Evolutionary conservation across 2,888 invertebrate species (phyloP).

Genomic region (Suillia variegata): DNA sequence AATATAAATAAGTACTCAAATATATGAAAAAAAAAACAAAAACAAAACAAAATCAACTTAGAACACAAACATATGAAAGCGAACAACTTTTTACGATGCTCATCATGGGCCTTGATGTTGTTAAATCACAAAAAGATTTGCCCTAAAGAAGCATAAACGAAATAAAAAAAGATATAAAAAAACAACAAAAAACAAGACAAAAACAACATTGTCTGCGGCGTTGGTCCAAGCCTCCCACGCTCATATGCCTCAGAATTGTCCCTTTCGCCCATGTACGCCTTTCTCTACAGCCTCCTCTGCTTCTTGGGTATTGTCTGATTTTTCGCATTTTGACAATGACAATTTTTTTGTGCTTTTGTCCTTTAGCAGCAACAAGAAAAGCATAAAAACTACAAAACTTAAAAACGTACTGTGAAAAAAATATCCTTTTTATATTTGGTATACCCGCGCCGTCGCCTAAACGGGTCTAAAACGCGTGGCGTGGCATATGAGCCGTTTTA

Average conservation of each 20-base stretch:
- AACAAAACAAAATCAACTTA: background rate
- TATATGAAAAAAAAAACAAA: background rate
- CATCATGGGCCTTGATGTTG: background rate
- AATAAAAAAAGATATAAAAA: too few species aligned
- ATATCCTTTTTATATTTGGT: background rate
- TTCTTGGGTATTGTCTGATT: background rate
- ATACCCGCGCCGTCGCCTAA: background rate
- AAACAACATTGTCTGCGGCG: background rate
- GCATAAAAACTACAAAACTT: too few species aligned
- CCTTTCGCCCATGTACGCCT: too few species aligned
- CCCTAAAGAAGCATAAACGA: too few species aligned
- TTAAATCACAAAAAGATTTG: conserved; percentile 2
- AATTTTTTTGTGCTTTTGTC: background rate
- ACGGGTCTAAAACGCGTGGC: background rate
- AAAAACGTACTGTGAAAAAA: too few species aligned
- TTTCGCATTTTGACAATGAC: background rate
- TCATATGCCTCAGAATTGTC: background rate
- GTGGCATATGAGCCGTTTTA: background rate
- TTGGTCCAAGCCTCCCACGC: background rate
- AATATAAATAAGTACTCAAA: too few species aligned
- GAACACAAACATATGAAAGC: too few species aligned
- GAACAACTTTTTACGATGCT: background rate
- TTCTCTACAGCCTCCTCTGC: too few species aligned
- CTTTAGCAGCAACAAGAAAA: too few species aligned
- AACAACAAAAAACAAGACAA: background rate